phyloP scores from a whole-genome alignment of 2,113 vertebrate genomes.

The Pholis gunnellus region DNA sequence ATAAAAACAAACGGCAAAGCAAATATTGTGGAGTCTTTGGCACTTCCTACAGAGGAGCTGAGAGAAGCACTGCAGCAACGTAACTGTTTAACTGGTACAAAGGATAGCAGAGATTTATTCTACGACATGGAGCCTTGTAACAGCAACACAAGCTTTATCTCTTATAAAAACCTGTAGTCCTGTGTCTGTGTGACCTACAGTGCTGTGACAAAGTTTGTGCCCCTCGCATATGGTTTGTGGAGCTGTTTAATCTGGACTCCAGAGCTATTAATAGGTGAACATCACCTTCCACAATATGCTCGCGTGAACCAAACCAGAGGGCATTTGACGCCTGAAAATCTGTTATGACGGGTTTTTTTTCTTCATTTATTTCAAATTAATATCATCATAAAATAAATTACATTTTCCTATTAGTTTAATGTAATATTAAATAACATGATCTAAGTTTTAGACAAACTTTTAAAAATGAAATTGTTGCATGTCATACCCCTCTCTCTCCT shows the following conservation, averaged over 20 bases:
- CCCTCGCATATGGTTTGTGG: not conserved
- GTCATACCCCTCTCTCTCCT: not conserved
- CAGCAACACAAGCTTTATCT: not conserved
- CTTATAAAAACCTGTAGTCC: not conserved
- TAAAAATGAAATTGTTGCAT: not conserved
- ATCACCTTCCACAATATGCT: not conserved
- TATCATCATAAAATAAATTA: not conserved
- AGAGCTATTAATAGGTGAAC: not conserved
- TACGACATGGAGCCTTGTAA: not conserved
- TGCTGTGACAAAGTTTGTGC: constrained; percentile 36
- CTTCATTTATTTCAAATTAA: not conserved
- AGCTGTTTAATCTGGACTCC: not conserved
- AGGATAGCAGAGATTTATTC: not conserved
- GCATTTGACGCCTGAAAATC: too few relatives aligned
- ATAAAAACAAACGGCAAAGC: not conserved
- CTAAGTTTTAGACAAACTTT: constrained; percentile 2
- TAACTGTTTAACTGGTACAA: not conserved
- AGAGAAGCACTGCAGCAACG: constrained; percentile 11
- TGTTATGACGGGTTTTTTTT: too few relatives aligned
- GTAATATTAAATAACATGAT: not conserved
- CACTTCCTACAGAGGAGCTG: not conserved
- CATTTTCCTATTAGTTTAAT: not conserved
- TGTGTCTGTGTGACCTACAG: not conserved
- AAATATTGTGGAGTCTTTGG: not conserved
- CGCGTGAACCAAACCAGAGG: not conserved